Conservation (phyloP, 23 tunicate genomes). For the Ciona savignyi region DNA sequence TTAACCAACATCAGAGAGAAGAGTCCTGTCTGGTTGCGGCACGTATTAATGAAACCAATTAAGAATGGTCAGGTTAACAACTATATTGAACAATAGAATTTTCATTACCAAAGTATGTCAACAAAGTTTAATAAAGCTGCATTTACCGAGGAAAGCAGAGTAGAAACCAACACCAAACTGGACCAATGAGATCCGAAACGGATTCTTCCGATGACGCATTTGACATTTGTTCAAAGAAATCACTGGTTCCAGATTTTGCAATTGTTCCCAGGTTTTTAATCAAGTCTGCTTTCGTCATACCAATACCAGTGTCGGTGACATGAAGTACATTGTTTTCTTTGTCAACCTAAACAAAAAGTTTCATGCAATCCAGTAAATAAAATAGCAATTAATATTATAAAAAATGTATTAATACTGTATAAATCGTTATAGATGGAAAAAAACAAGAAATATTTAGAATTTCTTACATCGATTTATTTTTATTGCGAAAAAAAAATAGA, state of each 20-base stretch:
- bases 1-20: too few relatives aligned
- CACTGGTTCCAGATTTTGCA: constrained; percentile 98
- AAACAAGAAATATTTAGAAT: not conserved
- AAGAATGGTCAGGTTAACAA: not conserved
- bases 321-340: constrained; percentile 92
- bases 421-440: not conserved
- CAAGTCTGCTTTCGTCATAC: constrained; percentile 94
- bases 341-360: constrained; percentile 62
- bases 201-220: constrained; percentile 74
- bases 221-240: constrained; percentile 95
- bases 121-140: not conserved
- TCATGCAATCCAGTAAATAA: too few relatives aligned
- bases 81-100: not conserved
- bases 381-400: too few relatives aligned
- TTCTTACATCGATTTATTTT: too few relatives aligned
- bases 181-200: constrained; percentile 97
- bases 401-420: not conserved
- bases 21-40: too few relatives aligned
- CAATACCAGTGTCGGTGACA: constrained; percentile 99
- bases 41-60: not conserved
- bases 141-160: constrained; percentile 80
- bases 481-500: not conserved
- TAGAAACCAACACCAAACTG: constrained; percentile 99
- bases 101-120: not conserved
- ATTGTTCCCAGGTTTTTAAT: constrained; percentile 95